Base-by-base conservation (phyloP, 2,888 invertebrate genomes). In the Sicus ferrugineus region DNA sequence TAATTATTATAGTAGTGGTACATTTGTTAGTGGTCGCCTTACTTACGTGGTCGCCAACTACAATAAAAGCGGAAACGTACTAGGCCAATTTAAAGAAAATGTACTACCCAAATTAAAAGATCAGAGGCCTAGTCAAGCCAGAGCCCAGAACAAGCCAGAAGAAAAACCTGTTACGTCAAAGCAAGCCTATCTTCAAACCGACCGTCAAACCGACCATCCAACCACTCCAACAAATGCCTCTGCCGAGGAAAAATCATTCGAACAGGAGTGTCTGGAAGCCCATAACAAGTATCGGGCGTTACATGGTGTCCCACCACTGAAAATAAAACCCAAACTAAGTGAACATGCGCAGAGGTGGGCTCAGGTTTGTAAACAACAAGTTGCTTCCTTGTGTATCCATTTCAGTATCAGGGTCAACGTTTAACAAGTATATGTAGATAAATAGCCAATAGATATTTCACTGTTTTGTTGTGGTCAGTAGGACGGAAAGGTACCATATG, bases 51-150 rank as follows among this genome's bases (percentile, higher is more conserved):
- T 97, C 0, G 94, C 93, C 46, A 93, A 95, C 83, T 97, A 97
- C 83, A 89, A 89, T 77, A 97, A 96, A 0, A 92, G 96, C 0
- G 97, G 97, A 2, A 97, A 97, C 83, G 90, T 92, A 74, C 87
- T 91, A 48, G 93, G 93, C 0, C 90, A 90, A 78, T 94, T 92
- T 79, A 86, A 88, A n/a, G 88, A 88, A 42, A 93, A 94, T 82
- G 93, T 94, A 14, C 90, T 89, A n/a, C 90, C 68, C 14, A 23
- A 6, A 46, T 2, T 59, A 19, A 34, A 38, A 9, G 21, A 23
- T 3, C 9, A 59, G n/a, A n/a, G n/a, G n/a, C n/a, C n/a, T n/a
- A n/a, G n/a, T n/a, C n/a, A n/a, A n/a, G n/a, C n/a, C n/a, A n/a
- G n/a, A n/a, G n/a, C n/a, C n/a, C n/a, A n/a, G n/a, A 26, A 21